Evolutionary conservation across 2,113 vertebrate genomes (phyloP).

Genomic region (Peromyscus leucopus): DNA sequence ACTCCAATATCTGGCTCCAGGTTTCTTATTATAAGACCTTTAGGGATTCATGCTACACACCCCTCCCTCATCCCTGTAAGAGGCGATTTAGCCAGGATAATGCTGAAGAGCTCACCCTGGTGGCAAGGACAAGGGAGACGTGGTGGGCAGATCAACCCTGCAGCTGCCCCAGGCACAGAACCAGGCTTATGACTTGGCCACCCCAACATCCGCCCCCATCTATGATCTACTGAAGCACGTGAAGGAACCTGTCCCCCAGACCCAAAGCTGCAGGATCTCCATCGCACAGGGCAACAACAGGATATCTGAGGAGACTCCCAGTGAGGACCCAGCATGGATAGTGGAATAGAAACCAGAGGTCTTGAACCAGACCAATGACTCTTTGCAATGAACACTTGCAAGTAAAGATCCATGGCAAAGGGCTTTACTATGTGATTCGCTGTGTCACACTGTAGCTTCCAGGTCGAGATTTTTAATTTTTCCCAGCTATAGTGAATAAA

Average conservation of each 20-base stretch:
- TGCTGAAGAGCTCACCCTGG: neutral
- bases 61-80: neutral
- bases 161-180: neutral
- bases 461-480: no score
- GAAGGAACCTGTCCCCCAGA: neutral
- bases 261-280: neutral
- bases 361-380: no score
- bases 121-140: neutral
- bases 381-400: no score
- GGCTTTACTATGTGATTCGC: no score
- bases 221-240: neutral
- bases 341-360: no score
- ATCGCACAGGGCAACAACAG: neutral
- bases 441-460: no score
- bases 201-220: neutral
- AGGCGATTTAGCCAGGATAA: neutral
- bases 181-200: neutral
- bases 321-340: no score
- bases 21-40: no score
- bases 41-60: no score
- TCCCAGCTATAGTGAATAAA: neutral
- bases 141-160: neutral
- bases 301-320: no score
- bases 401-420: no score
- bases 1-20: no score